Evolutionary conservation across 23 tunicate species (phyloP).

Genomic region (Styela plicata): DNA sequence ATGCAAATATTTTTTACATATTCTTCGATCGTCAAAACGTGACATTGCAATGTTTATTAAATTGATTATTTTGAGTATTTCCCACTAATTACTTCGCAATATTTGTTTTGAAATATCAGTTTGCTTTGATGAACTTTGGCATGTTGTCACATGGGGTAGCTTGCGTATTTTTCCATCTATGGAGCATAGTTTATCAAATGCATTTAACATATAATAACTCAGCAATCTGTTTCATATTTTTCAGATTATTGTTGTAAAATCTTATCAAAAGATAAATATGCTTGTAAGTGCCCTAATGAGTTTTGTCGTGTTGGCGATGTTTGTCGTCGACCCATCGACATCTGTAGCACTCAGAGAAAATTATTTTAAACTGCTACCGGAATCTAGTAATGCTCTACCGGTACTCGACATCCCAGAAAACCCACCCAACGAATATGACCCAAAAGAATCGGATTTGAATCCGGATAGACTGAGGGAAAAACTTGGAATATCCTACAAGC

Average conservation of each 20-base stretch:
- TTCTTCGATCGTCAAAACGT: neutral
- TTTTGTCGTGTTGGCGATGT: neutral
- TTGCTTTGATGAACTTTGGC: neutral
- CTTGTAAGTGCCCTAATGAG: neutral
- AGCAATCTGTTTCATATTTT: neutral
- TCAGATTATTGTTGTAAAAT: neutral
- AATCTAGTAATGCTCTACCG: slow-evolving; percentile 13
- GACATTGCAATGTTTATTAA: neutral
- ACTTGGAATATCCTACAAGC: slow-evolving; percentile 54
- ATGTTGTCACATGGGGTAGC: neutral
- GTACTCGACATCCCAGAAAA: slow-evolving; percentile 37
- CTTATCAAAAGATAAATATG: neutral
- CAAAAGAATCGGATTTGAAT: slow-evolving; percentile 39
- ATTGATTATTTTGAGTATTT: no score
- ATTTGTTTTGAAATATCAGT: neutral
- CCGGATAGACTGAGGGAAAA: slow-evolving; percentile 37
- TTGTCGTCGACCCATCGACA: neutral
- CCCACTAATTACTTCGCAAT: neutral
- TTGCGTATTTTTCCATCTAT: no score
- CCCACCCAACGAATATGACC: slow-evolving; percentile 44
- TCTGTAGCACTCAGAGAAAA: slow-evolving; percentile 1
- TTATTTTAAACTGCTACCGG: slow-evolving; percentile 1
- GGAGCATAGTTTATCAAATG: no score
- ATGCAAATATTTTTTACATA: neutral
- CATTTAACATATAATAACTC: no score